Percentiles rank a stretch among this genome's conserved stretches.
Conservation (phyloP, 1,140 invertebrate genomes). For the Ericerus pela region DNA sequence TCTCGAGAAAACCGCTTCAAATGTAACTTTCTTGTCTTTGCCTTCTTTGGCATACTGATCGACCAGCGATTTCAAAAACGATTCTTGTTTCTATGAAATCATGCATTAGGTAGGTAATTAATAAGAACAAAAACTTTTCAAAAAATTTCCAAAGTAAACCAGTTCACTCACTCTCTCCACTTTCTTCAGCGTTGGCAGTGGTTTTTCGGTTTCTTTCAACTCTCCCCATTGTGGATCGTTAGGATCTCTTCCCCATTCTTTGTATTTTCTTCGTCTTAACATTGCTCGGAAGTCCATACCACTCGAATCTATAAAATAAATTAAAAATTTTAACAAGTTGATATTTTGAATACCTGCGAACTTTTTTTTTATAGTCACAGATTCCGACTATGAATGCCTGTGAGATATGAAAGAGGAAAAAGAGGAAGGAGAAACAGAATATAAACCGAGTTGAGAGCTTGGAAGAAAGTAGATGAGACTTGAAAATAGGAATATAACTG, state of each 20-base stretch:
- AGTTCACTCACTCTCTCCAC: slow-evolving; percentile 67
- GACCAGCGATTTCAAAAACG: slow-evolving; percentile 84
- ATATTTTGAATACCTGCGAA: neutral
- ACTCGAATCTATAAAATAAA: slow-evolving; percentile 54
- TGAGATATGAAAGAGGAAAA: no score
- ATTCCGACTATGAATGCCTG: no score
- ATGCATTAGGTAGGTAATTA: neutral
- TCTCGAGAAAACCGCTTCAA: slow-evolving; percentile 81
- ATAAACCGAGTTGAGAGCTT: no score
- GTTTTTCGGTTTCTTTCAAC: slow-evolving; percentile 81
- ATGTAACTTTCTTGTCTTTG: slow-evolving; percentile 85
- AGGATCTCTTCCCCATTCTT: slow-evolving; percentile 81
- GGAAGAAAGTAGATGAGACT: no score
- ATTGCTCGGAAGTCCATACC: slow-evolving; percentile 97
- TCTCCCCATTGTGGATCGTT: slow-evolving; percentile 81
- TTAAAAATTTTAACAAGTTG: neutral
- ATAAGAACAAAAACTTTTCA: no score
- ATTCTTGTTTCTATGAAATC: slow-evolving; percentile 76
- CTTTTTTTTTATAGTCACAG: neutral
- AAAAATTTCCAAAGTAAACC: neutral
- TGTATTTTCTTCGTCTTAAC: slow-evolving; percentile 91
- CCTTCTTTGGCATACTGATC: slow-evolving; percentile 92
- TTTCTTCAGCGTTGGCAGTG: slow-evolving; percentile 68
- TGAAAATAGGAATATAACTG: no score
- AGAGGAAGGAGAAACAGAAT: no score